A percentile compares a stretch with the other conserved stretches of the same genome.
phyloP scores from a whole-genome alignment of 2,888 invertebrate species.

The Aphodius granarius region DNA sequence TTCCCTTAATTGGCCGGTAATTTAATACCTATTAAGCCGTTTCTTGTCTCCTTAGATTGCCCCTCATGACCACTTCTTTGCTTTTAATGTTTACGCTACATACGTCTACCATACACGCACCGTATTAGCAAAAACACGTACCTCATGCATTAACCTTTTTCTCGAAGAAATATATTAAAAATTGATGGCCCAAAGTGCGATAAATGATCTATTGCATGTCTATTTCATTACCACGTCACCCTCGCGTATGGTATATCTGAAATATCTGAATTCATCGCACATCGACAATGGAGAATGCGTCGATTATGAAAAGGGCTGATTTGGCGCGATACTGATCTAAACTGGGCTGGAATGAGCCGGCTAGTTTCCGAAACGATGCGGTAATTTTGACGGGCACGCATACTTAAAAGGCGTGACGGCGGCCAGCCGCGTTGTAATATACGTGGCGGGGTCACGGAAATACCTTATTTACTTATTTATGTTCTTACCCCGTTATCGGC shows the following conservation, averaged over 20 bases:
- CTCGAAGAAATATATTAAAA: background rate
- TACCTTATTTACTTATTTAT: conserved; percentile 14
- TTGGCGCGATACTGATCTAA: conserved; percentile 45
- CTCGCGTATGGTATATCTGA: background rate
- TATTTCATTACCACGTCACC: background rate
- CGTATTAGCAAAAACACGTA: background rate
- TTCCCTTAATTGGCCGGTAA: conserved; percentile 7
- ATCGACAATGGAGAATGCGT: conserved; percentile 10
- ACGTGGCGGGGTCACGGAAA: conserved; percentile 41
- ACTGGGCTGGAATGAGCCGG: conserved; percentile 40
- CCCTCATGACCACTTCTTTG: background rate
- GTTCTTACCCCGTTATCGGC: conserved; percentile 7
- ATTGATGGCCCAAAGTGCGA: background rate
- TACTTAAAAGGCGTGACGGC: conserved; percentile 46
- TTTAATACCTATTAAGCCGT: conserved; percentile 11
- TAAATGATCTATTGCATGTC: background rate
- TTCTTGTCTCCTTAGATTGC: background rate
- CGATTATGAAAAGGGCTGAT: conserved; percentile 40
- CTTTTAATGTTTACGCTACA: background rate
- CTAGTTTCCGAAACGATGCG: conserved; percentile 46
- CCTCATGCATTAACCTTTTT: background rate
- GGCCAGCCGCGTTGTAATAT: conserved; percentile 39
- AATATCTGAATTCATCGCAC: background rate
- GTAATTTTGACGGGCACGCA: conserved; percentile 48
- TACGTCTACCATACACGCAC: background rate